Evolutionary conservation across 2,888 invertebrate genomes (phyloP).

Genomic region (Bombylius major): DNA sequence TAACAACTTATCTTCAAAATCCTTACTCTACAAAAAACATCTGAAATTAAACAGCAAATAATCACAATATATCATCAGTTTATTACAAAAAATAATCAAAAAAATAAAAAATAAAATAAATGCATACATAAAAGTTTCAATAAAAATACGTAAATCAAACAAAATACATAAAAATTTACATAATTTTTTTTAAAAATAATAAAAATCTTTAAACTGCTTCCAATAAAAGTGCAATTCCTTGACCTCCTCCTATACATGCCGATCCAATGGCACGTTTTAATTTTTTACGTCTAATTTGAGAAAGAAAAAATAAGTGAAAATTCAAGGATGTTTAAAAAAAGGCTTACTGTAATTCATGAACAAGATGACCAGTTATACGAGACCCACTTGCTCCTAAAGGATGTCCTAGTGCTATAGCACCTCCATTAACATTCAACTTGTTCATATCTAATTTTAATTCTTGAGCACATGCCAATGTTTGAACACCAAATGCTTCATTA

Average conservation of each 20-base stretch:
- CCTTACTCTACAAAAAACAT: no score
- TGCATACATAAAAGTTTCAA: no score
- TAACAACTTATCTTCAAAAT: no score
- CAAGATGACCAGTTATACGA: slow-evolving; percentile 81
- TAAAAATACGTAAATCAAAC: no score
- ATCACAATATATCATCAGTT: no score
- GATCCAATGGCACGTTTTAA: slow-evolving; percentile 83
- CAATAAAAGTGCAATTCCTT: slow-evolving; percentile 88
- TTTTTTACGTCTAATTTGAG: slow-evolving; percentile 55
- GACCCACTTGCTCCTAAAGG: slow-evolving; percentile 91
- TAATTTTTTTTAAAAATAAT: not conserved
- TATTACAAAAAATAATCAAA: no score
- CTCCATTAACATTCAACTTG: slow-evolving; percentile 89
- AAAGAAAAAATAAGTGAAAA: not conserved
- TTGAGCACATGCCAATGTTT: slow-evolving; percentile 83
- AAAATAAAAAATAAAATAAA: no score
- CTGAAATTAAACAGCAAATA: no score
- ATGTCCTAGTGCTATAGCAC: slow-evolving; percentile 95
- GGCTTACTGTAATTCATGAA: slow-evolving; percentile 74
- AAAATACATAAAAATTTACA: no score
- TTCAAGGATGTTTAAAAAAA: not conserved
- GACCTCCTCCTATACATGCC: slow-evolving; percentile 97
- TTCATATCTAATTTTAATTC: slow-evolving; percentile 74
- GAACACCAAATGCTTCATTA: slow-evolving; percentile 96
- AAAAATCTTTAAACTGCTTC: slow-evolving; percentile 49